Conservation (phyloP, 2,888 invertebrate genomes). For the Diarsia dahlii region DNA sequence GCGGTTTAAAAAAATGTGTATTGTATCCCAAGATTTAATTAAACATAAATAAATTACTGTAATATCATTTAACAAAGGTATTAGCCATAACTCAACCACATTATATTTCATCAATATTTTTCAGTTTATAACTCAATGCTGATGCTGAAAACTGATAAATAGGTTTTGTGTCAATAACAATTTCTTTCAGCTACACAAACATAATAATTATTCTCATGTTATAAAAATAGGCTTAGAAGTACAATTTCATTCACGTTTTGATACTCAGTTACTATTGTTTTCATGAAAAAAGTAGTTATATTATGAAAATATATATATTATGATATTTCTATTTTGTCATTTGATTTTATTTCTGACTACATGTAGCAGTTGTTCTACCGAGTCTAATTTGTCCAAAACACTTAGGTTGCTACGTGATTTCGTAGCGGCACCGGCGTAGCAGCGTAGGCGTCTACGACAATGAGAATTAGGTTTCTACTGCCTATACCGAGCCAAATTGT, state of each 20-base stretch:
- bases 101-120: too few species aligned
- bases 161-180: not conserved
- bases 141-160: not conserved
- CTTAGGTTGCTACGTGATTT: conserved; percentile 57
- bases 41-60: too few species aligned
- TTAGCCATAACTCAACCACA: too few species aligned
- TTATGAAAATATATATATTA: not conserved
- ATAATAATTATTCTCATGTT: too few species aligned
- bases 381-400: conserved; percentile 20
- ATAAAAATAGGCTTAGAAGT: not conserved
- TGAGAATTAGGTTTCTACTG: conserved; percentile 3
- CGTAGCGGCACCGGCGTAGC: conserved; percentile 24
- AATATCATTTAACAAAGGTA: too few species aligned
- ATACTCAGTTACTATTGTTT: conserved; percentile 3
- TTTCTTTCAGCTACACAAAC: not conserved
- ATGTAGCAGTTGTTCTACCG: conserved; percentile 9
- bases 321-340: not conserved
- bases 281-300: not conserved
- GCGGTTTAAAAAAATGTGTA: not conserved
- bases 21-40: too few species aligned
- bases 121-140: not conserved
- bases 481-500: not conserved
- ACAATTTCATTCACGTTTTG: conserved; percentile 1
- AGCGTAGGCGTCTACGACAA: conserved; percentile 30
- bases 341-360: conserved; percentile 12